These are phyloP conservation scores for Sphaerophoria taeniata DNA, from an alignment of 2,888 invertebrate species.

Conservation along the genomic window DNA sequence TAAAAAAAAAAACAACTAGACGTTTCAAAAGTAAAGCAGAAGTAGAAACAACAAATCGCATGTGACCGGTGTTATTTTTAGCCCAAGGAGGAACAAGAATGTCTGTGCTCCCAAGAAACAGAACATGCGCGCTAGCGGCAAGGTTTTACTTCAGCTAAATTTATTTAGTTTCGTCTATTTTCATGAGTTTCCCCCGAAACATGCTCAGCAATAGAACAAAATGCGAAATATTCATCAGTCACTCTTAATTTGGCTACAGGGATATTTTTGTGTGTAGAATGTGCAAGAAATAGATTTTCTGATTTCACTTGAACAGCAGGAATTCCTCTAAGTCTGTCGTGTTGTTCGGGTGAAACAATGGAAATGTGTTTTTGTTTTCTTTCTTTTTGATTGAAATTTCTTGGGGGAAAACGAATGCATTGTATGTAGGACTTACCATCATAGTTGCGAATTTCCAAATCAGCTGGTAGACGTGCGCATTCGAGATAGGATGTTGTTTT, in stretches of 20 bases:
- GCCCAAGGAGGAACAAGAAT: constrained; percentile 32
- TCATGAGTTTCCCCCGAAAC: constrained; percentile 21
- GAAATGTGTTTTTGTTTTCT: constrained; percentile 32
- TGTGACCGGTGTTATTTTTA: constrained; percentile 69
- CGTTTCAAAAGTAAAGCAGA: not conserved
- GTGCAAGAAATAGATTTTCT: constrained; percentile 61
- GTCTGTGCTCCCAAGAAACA: constrained; percentile 16
- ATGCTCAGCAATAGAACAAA: not conserved
- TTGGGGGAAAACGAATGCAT: not conserved
- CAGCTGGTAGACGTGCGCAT: constrained; percentile 83
- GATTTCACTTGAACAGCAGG: constrained; percentile 28
- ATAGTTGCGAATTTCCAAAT: constrained; percentile 92
- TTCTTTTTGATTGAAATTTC: not conserved
- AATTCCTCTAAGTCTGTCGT: constrained; percentile 53
- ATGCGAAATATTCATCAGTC: constrained; percentile 25
- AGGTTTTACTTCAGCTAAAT: constrained; percentile 37
- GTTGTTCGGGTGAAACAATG: constrained; percentile 19
- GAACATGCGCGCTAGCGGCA: constrained; percentile 51
- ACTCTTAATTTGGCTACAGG: constrained; percentile 5
- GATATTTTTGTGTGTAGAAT: constrained; percentile 59
- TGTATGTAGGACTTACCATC: constrained; percentile 86
- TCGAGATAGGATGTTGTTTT: constrained; percentile 79
- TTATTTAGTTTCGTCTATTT: constrained; percentile 21
- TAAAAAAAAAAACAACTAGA: constrained; percentile 42
- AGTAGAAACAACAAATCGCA: constrained; percentile 32